Conservation (phyloP, 1,140 invertebrate species). For the Megalopta genalis region DNA sequence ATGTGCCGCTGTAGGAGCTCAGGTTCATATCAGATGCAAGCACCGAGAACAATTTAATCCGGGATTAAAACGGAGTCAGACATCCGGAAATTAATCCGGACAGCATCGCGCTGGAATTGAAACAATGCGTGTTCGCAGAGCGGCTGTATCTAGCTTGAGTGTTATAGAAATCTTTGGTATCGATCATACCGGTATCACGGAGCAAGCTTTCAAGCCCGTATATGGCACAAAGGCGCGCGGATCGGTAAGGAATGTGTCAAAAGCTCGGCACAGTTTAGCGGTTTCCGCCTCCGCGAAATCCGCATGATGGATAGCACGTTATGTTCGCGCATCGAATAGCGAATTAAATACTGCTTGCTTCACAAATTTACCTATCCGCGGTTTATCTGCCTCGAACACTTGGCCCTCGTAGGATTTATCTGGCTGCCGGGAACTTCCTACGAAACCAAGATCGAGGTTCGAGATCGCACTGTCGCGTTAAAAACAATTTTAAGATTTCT, state of each 20-base stretch:
- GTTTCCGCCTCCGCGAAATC: neutral
- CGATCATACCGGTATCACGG: slow-evolving; percentile 27
- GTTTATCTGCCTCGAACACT: slow-evolving; percentile 19
- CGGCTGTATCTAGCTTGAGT: neutral
- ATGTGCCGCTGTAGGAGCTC: too few species aligned
- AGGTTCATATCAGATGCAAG: neutral
- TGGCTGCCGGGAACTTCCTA: too few species aligned
- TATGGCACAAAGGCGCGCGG: slow-evolving; percentile 9
- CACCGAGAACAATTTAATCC: neutral
- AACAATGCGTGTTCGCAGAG: slow-evolving; percentile 10
- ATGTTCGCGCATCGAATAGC: neutral
- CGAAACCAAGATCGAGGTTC: too few species aligned
- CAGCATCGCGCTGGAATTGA: neutral
- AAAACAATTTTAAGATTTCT: too few species aligned
- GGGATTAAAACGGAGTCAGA: neutral
- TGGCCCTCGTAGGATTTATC: neutral
- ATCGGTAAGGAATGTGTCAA: slow-evolving; percentile 40
- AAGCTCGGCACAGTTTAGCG: slow-evolving; percentile 2
- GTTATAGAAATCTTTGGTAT: slow-evolving; percentile 32
- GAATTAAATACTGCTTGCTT: slow-evolving; percentile 37
- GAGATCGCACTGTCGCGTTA: too few species aligned
- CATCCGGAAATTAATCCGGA: slow-evolving; percentile 26
- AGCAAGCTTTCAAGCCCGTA: slow-evolving; percentile 1
- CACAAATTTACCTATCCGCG: slow-evolving; percentile 36
- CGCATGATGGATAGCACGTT: neutral